Evolutionary conservation across 2,797 vertebrate genomes (phyloP).

Genomic region (Dicrostonyx torquatus): DNA sequence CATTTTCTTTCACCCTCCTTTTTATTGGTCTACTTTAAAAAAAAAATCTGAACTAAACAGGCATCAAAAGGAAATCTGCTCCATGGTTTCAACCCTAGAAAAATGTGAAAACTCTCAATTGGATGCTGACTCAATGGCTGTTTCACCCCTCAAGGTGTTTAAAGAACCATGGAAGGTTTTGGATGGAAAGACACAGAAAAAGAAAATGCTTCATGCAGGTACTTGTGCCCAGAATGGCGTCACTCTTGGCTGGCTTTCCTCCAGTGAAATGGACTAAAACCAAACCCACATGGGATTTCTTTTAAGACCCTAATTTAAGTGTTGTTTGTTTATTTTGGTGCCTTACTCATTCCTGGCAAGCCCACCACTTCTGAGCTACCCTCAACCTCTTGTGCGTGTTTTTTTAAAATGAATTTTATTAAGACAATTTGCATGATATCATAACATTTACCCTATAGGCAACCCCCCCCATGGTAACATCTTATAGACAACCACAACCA

Average conservation of each 20-base stretch:
- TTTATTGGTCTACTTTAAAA: constrained; percentile 29
- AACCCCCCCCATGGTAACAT: background rate
- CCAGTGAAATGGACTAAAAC: constrained; percentile 11
- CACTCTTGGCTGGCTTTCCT: constrained; percentile 7
- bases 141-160: background rate
- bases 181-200: constrained; percentile 51
- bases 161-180: constrained; percentile 7
- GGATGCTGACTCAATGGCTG: background rate
- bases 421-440: background rate
- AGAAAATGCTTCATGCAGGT: constrained; percentile 75
- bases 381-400: background rate
- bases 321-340: background rate
- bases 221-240: constrained; percentile 28
- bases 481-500: background rate
- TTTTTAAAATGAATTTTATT: background rate
- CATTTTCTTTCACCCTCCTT: background rate
- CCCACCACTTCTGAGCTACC: background rate
- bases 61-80: constrained; percentile 74
- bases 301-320: background rate
- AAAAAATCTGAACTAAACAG: constrained; percentile 58
- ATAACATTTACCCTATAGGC: background rate
- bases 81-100: constrained; percentile 62
- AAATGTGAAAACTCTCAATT: background rate
- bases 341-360: background rate
- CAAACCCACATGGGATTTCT: background rate